Percentiles rank a stretch among this genome's conserved stretches.
Evolutionary conservation across 2,888 invertebrate genomes (phyloP).

Genomic region (Lasioglossum villosulum): DNA sequence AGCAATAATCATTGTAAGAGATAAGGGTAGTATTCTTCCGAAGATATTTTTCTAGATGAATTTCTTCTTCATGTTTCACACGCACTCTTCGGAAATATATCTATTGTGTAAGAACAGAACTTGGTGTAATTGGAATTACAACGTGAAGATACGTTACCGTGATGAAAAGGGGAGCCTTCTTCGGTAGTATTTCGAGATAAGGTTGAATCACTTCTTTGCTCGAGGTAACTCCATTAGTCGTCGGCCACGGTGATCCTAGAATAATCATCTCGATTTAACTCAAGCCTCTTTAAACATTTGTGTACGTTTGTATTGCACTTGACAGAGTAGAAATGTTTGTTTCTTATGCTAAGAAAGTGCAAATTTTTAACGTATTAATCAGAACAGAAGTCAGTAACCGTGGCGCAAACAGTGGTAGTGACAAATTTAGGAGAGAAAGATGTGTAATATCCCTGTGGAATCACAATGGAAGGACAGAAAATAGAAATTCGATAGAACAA

Average conservation of each 20-base stretch:
- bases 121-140: background rate
- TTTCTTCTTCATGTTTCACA: too few species aligned
- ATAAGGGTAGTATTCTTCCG: too few species aligned
- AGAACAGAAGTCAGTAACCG: background rate
- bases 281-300: background rate
- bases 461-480: background rate
- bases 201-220: conserved; percentile 82
- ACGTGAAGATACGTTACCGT: conserved; percentile 86
- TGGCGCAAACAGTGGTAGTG: background rate
- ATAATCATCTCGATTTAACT: conserved; percentile 49
- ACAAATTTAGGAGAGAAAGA: background rate
- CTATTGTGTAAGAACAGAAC: too few species aligned
- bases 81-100: too few species aligned
- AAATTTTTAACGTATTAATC: background rate
- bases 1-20: too few species aligned
- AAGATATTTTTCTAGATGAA: too few species aligned
- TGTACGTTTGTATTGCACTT: background rate
- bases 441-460: background rate
- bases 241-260: conserved; percentile 83
- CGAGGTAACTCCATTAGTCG: conserved; percentile 77
- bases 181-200: conserved; percentile 84
- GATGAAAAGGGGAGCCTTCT: conserved; percentile 89
- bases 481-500: background rate
- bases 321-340: background rate
- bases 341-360: background rate